Conservation (phyloP, 2,888 invertebrate genomes). For the Balanococcus diminutus region DNA sequence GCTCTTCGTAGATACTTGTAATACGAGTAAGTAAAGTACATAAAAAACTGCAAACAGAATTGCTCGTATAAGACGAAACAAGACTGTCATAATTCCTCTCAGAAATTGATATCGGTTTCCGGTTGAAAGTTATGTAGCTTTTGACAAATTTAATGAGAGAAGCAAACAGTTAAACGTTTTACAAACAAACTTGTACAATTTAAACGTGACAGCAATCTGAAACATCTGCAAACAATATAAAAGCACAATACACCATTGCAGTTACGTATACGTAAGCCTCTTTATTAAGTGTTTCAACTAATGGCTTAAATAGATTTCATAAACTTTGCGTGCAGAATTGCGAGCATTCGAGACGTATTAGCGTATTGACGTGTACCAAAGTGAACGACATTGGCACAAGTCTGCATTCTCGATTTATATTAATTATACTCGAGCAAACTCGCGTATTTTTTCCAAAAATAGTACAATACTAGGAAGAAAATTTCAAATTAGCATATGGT, state of each 20-base stretch:
- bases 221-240: conserved; percentile 29
- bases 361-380: conserved; percentile 2
- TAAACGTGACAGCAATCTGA: conserved; percentile 32
- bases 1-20: background rate
- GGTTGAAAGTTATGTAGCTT: background rate
- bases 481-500: background rate
- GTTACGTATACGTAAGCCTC: conserved; percentile 25
- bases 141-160: conserved; percentile 46
- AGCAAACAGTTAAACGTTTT: conserved; percentile 43
- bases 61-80: background rate
- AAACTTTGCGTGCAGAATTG: background rate
- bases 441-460: background rate
- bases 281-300: conserved; percentile 37
- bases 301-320: conserved; percentile 34
- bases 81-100: conserved; percentile 16
- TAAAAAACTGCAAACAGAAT: background rate
- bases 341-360: background rate
- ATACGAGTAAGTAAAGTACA: background rate
- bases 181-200: conserved; percentile 41
- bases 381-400: background rate
- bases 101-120: conserved; percentile 36
- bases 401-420: background rate
- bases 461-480: background rate
- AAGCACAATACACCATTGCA: background rate
- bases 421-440: background rate